Percentiles rank a stretch among this genome's conserved stretches.
phyloP scores from a whole-genome alignment of 2,888 invertebrate species.

The Yponomeuta plumbellus region DNA sequence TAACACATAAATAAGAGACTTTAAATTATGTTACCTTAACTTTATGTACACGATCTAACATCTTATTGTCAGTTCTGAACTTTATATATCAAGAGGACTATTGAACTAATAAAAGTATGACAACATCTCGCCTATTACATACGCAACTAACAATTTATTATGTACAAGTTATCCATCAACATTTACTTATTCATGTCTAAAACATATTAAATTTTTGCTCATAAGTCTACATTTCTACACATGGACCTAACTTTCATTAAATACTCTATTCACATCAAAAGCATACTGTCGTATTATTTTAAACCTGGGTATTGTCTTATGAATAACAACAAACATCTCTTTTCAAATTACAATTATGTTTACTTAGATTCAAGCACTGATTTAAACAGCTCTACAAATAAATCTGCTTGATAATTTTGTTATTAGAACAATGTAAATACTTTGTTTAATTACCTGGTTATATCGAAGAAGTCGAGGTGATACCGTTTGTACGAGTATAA shows the following conservation, averaged over 20 bases:
- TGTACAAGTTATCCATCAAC: not conserved
- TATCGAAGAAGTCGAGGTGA: no score
- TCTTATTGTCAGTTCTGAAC: constrained; percentile 75
- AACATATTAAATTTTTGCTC: not conserved
- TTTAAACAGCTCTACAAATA: no score
- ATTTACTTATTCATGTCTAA: not conserved
- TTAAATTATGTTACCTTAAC: constrained; percentile 20
- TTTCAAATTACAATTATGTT: not conserved
- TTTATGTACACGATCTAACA: constrained; percentile 56
- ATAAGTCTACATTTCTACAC: constrained; percentile 18
- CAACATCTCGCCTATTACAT: constrained; percentile 28
- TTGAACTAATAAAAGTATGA: constrained; percentile 29
- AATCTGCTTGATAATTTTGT: no score
- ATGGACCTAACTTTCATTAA: constrained; percentile 25
- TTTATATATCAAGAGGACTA: constrained; percentile 30
- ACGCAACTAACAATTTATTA: constrained; percentile 35
- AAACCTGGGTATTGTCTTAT: not conserved
- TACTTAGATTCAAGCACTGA: not conserved
- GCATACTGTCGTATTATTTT: not conserved
- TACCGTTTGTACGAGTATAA: no score
- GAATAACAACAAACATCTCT: not conserved
- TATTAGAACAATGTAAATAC: no score
- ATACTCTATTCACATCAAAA: constrained; percentile 35
- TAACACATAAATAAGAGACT: constrained; percentile 40
- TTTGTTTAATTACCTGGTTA: no score